These are phyloP conservation scores for Tyria jacobaeae DNA, from an alignment of 2,888 invertebrate genomes.

Conservation along the genomic window DNA sequence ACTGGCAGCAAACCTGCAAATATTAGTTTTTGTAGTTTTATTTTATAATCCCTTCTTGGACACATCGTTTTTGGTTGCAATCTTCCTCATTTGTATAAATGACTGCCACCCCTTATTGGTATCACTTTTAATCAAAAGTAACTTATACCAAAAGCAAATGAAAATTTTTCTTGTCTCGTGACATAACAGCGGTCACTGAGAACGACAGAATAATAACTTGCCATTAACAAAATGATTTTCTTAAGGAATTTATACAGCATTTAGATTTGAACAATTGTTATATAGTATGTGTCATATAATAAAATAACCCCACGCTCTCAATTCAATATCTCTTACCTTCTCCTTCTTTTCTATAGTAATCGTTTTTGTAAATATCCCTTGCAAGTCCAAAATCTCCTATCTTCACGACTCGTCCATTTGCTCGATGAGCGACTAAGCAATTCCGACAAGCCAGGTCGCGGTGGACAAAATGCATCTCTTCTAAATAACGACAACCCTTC, in stretches of 20 bases:
- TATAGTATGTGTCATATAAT: too few species aligned
- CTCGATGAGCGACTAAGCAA: slow-evolving; percentile 94
- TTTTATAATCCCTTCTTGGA: neutral
- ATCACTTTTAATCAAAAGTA: too few species aligned
- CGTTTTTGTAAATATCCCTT: slow-evolving; percentile 98
- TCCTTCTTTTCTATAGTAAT: slow-evolving; percentile 98
- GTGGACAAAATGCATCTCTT: slow-evolving; percentile 99
- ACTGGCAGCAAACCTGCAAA: slow-evolving; percentile 94
- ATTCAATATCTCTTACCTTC: slow-evolving; percentile 79
- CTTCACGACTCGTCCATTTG: slow-evolving; percentile 93
- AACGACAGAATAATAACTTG: too few species aligned
- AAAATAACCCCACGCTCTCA: too few species aligned
- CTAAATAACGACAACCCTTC: slow-evolving; percentile 97
- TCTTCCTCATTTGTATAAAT: too few species aligned
- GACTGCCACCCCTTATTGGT: too few species aligned
- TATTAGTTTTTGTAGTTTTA: neutral
- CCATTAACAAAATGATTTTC: too few species aligned
- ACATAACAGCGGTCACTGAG: too few species aligned
- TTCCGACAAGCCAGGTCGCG: slow-evolving; percentile 98
- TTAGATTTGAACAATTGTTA: too few species aligned
- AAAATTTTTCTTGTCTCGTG: too few species aligned
- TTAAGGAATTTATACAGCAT: too few species aligned
- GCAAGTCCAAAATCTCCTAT: slow-evolving; percentile 99
- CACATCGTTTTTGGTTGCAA: neutral
- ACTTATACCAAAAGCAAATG: too few species aligned